phyloP scores from a whole-genome alignment of 2,888 invertebrate genomes.

The Bursaphelenchus okinawaensis region DNA sequence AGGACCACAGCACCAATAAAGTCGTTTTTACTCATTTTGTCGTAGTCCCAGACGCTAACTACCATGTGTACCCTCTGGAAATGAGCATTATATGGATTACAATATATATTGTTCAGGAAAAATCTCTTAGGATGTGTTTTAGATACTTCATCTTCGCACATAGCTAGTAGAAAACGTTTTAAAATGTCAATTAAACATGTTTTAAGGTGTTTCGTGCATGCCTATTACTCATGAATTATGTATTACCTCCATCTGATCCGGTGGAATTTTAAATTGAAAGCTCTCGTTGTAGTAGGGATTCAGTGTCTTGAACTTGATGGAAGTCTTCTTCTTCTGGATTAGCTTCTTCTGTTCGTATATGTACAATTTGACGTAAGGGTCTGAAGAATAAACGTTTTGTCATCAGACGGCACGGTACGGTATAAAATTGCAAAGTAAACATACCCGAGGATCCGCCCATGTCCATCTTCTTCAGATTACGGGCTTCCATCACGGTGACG shows the following conservation, averaged over 20 bases:
- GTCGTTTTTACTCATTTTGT: conserved; percentile 56
- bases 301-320: conserved; percentile 52
- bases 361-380: conserved; percentile 57
- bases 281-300: conserved; percentile 57
- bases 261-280: conserved; percentile 56
- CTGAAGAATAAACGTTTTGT: conserved; percentile 32
- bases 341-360: conserved; percentile 54
- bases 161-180: no score
- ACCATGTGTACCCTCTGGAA: conserved; percentile 36
- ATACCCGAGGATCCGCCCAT: conserved; percentile 55
- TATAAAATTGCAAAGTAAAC: conserved; percentile 10
- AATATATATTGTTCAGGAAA: no score
- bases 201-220: no score
- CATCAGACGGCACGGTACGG: neutral
- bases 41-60: conserved; percentile 57
- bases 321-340: conserved; percentile 55
- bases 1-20: conserved; percentile 52
- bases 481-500: conserved; percentile 55
- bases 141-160: no score
- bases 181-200: no score
- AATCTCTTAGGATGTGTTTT: no score
- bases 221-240: no score
- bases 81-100: neutral
- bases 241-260: conserved; percentile 43
- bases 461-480: conserved; percentile 58